These are phyloP conservation scores for Holacanthus passer DNA, from an alignment of 2,113 vertebrate species.

Conservation along the genomic window DNA sequence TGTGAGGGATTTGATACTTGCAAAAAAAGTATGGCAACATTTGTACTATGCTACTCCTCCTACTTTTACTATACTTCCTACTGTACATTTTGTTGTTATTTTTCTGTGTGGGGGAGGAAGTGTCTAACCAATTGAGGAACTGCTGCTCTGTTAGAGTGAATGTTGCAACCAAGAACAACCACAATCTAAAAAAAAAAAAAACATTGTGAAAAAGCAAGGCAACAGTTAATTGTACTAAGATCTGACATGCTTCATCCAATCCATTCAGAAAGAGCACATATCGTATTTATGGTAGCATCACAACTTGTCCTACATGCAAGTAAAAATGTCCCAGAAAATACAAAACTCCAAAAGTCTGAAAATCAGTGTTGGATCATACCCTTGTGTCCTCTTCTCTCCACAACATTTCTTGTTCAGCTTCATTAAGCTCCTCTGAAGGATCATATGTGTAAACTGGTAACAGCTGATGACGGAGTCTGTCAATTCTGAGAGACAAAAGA, in stretches of 20 bases:
- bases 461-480: slow-evolving; percentile 93
- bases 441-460: slow-evolving; percentile 96
- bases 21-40: neutral
- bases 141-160: neutral
- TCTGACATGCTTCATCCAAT: too few species aligned
- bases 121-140: slow-evolving; percentile 43
- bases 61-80: neutral
- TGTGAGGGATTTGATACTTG: neutral
- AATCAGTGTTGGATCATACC: slow-evolving; percentile 77
- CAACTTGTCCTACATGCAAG: neutral
- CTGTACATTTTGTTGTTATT: neutral
- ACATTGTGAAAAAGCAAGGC: neutral
- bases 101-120: slow-evolving; percentile 41
- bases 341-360: neutral
- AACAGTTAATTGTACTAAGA: neutral
- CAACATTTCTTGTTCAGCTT: slow-evolving; percentile 93
- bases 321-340: neutral
- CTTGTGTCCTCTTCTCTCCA: slow-evolving; percentile 89
- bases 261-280: neutral
- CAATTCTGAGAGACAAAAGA: slow-evolving; percentile 82
- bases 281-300: neutral
- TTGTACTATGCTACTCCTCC: neutral
- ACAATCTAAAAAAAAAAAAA: neutral
- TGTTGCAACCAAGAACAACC: neutral
- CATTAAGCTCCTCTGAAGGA: slow-evolving; percentile 92